Base-by-base conservation (phyloP, 2,888 invertebrate genomes). In the Drosophila leonis region DNA sequence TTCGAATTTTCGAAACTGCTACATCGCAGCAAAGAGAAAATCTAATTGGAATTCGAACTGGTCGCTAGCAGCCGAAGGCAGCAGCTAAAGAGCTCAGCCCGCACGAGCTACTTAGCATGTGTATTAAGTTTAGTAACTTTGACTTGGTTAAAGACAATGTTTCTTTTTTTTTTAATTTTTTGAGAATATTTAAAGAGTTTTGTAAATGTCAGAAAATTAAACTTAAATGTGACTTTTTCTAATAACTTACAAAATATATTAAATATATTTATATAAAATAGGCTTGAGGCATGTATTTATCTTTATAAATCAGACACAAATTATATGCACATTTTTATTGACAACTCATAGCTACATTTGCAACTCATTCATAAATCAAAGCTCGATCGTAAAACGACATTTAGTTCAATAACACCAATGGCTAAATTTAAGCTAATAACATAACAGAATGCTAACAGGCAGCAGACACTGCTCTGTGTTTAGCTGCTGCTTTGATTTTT, bases 401-500 rank as follows among this genome's bases (percentile, higher is more conserved):
- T 41, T 31, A 67, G 49, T 55, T 29, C 41, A n/a, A 35, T 56
- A 67, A 24, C 56, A 56, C 27, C 24, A 29, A 42, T n/a, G 48
- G 46, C 33, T 29, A 46, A 60, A 29, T 31, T 44, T 33, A 20
- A 48, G 31, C 20, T 60, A 64, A 57, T 52, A 37, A 24, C 41
- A 55, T 41, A 55, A 59, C 41, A 39, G 24, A 9, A 20, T 48
- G n/a, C 18, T 52, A 15, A 1, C 20, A 0, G 42, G 13, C 42
- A 42, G 2, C 24, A 24, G 44, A 2, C 24, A 15, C 8, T 15
- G 4, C 7, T 0, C 54, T 62, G 52, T 70, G 37, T 24, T 1
- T 46, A 65, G 24, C 46, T 27, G 42, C 37, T 46, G 66, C 63
- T 67, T 52, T 78, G 80, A 61, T 67, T 71, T 59, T 72, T 78